Evolutionary conservation across 2,888 invertebrate species (phyloP).

Genomic region (Galerucella pusilla): DNA sequence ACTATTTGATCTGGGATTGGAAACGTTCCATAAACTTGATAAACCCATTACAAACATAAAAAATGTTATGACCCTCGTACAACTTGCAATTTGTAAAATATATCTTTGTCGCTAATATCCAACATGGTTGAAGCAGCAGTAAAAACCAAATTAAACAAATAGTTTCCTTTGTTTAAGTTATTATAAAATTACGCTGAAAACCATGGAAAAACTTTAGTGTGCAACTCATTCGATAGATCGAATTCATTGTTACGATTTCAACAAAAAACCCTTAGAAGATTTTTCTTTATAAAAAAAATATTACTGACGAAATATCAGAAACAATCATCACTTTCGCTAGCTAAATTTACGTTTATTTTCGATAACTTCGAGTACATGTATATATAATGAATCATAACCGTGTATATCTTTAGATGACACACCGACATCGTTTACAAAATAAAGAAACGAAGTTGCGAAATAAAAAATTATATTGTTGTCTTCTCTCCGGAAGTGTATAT

Average conservation of each 20-base stretch:
- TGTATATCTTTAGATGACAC: not conserved
- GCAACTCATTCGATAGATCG: no score
- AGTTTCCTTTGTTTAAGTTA: no score
- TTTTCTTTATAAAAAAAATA: no score
- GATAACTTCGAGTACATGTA: not conserved
- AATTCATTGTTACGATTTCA: no score
- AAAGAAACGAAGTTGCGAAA: constrained; percentile 11
- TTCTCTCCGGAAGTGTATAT: constrained; percentile 4
- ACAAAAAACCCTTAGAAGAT: no score
- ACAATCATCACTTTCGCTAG: not conserved
- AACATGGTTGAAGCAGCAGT: no score
- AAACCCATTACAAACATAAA: not conserved
- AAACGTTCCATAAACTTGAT: not conserved
- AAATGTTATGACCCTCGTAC: no score
- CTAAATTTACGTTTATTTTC: not conserved
- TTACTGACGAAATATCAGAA: not conserved
- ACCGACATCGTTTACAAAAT: not conserved
- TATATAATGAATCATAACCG: not conserved
- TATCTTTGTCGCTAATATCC: no score
- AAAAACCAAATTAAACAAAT: no score
- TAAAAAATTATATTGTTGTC: not conserved
- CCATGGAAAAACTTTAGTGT: no score
- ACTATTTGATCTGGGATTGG: not conserved
- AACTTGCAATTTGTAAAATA: no score
- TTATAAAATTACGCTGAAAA: no score